Base-by-base conservation (phyloP, 2,888 invertebrate genomes). In the Idaea aversata region DNA sequence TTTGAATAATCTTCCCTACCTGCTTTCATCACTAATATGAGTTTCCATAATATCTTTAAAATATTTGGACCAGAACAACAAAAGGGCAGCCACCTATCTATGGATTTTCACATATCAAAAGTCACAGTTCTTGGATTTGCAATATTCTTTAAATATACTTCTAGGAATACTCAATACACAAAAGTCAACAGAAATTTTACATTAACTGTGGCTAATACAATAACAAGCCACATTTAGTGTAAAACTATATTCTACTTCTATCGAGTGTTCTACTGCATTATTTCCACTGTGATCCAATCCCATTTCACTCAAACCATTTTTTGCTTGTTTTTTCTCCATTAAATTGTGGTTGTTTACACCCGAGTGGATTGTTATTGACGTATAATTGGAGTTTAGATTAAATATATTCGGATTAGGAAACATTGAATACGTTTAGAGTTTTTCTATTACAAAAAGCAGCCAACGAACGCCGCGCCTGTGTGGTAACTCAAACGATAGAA, bases 261-360 rank as follows among this genome's bases (percentile, higher is more conserved):
- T 47, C 47, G 13, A 47, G 7, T 10, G 5, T 47, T 47, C 47
- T 10, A 65, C 71, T 74, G 67, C 25, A 16, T 16, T 15, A 34
- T 34, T 3, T 15, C 15, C 36, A 66, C 73, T 75, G 72, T 72
- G 67, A 62, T 67, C 65, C 65, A 62, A 63, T 58, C 57, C 75
- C 72, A 72, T 72, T 71, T 74, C 74, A 64, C 70, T 68, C 59
- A 65, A 47, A 75, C 67, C 25, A 67, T 76, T 79, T 79, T 78
- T 74, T 78, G 76, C 77, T 74, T 77, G 74, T 77, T 73, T 76
- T 64, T 65, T 72, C 70, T 72, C 67, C 73, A 72, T 75, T 74
- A 80, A 82, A 85, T 84, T 82, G 81, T 81, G 80, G 80, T 75
- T 82, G 82, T 86, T 86, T 84, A 85, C 86, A 86, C 85, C 82